Base-by-base conservation (phyloP, 2,797 vertebrate genomes). In the Rhadinocentrus ornatus region DNA sequence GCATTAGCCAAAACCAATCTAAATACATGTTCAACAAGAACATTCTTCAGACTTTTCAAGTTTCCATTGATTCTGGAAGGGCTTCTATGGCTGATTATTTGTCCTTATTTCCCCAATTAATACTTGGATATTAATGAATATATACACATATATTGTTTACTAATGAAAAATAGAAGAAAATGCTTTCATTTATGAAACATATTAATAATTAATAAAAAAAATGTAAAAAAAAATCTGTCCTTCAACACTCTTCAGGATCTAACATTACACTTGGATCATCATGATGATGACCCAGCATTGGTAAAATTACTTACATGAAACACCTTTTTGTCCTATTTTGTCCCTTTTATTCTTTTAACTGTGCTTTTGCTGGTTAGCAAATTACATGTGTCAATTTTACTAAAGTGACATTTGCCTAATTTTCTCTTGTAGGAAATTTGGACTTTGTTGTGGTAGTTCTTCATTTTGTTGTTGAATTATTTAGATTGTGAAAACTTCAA, bases 391-490 rank as follows among this genome's bases (percentile, higher is more conserved):
- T 92, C 91, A 82, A 79, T 89, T 90, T 93, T 91, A 91, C 90
- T 87, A 88, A 86, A 82, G 88, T 93, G 90, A 92, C 87, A 92
- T 92, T 90, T 89, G 88, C 89, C 90, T 93, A 73, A 84, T 89
- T 91, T 90, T 91, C 77, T 87, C 86, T 72, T 76, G 91, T 91
- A 90, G 87, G 74, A 91, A 86, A 93, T 93, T 92, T 92, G 89
- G 89, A 93, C 91, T 95, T 93, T 94, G 93, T 94, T 94, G 94
- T 95, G 91, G 93, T 95, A 95, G 94, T 94, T 94, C 88, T 84
- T 94, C 94, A 95, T 95, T 95, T 95, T 93, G 93, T 94, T 94
- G 94, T 94, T 94, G 84, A 94, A 93, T 94, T 94, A 95, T 95
- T 94, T 95, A 95, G 94, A 95, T 92, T 94, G 94, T 95, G 93